A percentile compares a stretch with the other conserved stretches of the same genome.
These are phyloP conservation scores for Hirtodrosophila trivittata DNA, from an alignment of 2,888 invertebrate genomes.

Conservation along the genomic window DNA sequence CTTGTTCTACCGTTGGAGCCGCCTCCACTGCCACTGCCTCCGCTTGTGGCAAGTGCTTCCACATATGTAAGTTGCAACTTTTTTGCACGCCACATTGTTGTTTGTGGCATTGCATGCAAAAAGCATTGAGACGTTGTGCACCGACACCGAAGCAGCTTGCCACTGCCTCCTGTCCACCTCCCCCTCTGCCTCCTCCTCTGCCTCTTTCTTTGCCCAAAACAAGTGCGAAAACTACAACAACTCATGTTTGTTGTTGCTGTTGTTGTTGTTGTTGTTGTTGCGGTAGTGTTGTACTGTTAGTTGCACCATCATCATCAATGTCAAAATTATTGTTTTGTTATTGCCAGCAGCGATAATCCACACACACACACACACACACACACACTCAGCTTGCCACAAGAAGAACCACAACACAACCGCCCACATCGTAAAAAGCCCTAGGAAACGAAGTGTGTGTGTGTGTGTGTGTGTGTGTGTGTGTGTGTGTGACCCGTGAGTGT, in stretches of 20 bases:
- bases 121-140: constrained; percentile 41
- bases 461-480: too few relatives aligned
- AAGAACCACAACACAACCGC: background rate
- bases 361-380: background rate
- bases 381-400: background rate
- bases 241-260: constrained; percentile 30
- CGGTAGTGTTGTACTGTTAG: too few relatives aligned
- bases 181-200: background rate
- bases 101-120: constrained; percentile 45
- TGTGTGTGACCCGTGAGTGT: constrained; percentile 13
- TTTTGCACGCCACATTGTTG: constrained; percentile 64
- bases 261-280: constrained; percentile 29
- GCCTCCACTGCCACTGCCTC: constrained; percentile 31
- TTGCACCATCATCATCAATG: constrained; percentile 69
- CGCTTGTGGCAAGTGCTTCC: constrained; percentile 45
- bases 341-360: constrained; percentile 41
- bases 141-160: constrained; percentile 37
- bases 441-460: constrained; percentile 1
- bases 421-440: too few relatives aligned
- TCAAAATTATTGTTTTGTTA: constrained; percentile 75
- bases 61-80: constrained; percentile 73
- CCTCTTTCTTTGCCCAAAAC: constrained; percentile 16
- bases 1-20: constrained; percentile 34
- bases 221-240: constrained; percentile 60
- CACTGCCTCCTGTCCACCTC: background rate